These are phyloP conservation scores for Pissodes strobi DNA, from an alignment of 1,140 invertebrate species.

Conservation along the genomic window DNA sequence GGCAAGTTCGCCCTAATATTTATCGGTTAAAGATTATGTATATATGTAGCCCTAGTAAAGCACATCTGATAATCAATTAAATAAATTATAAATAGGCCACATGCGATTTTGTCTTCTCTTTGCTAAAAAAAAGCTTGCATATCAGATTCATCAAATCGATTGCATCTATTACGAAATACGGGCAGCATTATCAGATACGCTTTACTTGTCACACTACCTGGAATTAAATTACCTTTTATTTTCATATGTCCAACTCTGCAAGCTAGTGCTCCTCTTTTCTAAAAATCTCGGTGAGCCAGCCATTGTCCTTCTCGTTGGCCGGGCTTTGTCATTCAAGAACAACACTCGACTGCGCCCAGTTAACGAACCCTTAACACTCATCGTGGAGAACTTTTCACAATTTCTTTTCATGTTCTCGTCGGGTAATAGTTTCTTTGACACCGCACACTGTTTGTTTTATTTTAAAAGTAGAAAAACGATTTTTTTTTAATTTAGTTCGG, in stretches of 20 bases:
- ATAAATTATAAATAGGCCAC: not conserved
- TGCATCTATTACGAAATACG: too few relatives aligned
- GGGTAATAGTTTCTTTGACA: not conserved
- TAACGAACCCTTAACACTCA: conserved; percentile 12
- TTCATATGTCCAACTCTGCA: conserved; percentile 24
- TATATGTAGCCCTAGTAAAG: too few relatives aligned
- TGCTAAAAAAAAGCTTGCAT: conserved; percentile 3
- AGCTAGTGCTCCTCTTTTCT: conserved; percentile 20
- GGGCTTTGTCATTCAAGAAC: not conserved
- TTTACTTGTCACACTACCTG: too few relatives aligned
- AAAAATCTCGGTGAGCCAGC: not conserved
- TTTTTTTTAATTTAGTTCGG: too few relatives aligned
- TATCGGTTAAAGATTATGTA: too few relatives aligned
- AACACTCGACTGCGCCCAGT: not conserved
- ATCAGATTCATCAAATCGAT: too few relatives aligned
- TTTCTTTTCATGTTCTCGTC: conserved; percentile 20
- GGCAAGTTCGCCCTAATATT: too few relatives aligned
- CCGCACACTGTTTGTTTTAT: too few relatives aligned
- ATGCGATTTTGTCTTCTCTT: not conserved
- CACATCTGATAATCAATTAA: too few relatives aligned
- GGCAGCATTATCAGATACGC: too few relatives aligned
- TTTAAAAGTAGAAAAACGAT: too few relatives aligned
- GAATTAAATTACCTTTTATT: conserved; percentile 17
- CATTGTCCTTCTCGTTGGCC: conserved; percentile 3
- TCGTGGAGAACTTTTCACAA: conserved; percentile 21